phyloP scores from a whole-genome alignment of 2,888 invertebrate genomes.

The Therioaphis trifolii region DNA sequence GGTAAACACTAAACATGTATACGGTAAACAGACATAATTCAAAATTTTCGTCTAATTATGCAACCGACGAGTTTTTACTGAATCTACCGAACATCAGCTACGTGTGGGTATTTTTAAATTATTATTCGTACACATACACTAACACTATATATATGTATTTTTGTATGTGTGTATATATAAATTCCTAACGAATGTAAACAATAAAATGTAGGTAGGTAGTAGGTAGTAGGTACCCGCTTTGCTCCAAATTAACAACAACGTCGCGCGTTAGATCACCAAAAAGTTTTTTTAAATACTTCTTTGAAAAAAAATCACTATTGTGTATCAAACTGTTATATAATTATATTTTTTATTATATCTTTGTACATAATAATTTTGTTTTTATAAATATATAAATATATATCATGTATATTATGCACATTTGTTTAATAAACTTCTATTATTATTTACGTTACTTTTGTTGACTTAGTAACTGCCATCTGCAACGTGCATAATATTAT shows the following conservation, averaged over 20 bases:
- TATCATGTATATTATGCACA: slow-evolving; percentile 27
- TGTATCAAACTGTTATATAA: slow-evolving; percentile 38
- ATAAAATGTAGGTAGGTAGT: too few relatives aligned
- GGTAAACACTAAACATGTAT: too few relatives aligned
- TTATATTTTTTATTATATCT: neutral
- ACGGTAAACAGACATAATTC: neutral
- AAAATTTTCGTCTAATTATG: slow-evolving; percentile 21
- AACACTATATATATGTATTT: too few relatives aligned
- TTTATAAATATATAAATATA: neutral
- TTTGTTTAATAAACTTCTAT: slow-evolving; percentile 35
- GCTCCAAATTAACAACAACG: neutral
- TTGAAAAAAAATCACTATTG: too few relatives aligned
- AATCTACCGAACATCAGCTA: neutral
- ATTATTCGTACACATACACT: too few relatives aligned
- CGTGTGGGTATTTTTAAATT: too few relatives aligned
- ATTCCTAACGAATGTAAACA: too few relatives aligned
- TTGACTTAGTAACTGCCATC: too few relatives aligned
- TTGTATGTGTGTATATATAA: too few relatives aligned
- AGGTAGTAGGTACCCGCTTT: neutral
- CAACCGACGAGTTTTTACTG: neutral
- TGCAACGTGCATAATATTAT: too few relatives aligned
- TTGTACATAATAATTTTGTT: slow-evolving; percentile 46
- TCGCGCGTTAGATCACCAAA: neutral
- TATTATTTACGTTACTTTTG: neutral
- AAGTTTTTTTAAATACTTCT: neutral